phyloP scores from a whole-genome alignment of 1,140 invertebrate genomes.

The fruit fly (Drosophila melanogaster) region Release_6_plus_ISO1_MT NC_004354.4:17624501-17625000 shows the following conservation, averaged over 20 bases:
- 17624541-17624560: conserved; percentile 37
- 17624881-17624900: conserved; percentile 32
- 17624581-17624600: conserved; percentile 43
- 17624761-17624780: conserved; percentile 14
- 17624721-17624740: too few relatives aligned
- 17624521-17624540: conserved; percentile 38
- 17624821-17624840: conserved; percentile 53
- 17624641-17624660: conserved; percentile 7
- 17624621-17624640: conserved; percentile 6
- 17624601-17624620: conserved; percentile 41
- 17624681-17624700: conserved; percentile 8
- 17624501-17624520: conserved; percentile 36
- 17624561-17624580: conserved; percentile 5
- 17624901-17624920: neutral
- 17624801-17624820: conserved; percentile 21
- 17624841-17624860: conserved; percentile 14
- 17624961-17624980: neutral
- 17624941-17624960: neutral
- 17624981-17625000: too few relatives aligned
- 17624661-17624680: conserved; percentile 3
- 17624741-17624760: conserved; percentile 40
- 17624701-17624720: neutral
- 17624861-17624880: conserved; percentile 42
- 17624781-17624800: conserved; percentile 14
- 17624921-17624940: conserved; percentile 8